Percentiles rank a stretch among this genome's conserved stretches.
Evolutionary conservation across 2,797 vertebrate genomes (phyloP).

Genomic region (Sebastes glaucus): DNA sequence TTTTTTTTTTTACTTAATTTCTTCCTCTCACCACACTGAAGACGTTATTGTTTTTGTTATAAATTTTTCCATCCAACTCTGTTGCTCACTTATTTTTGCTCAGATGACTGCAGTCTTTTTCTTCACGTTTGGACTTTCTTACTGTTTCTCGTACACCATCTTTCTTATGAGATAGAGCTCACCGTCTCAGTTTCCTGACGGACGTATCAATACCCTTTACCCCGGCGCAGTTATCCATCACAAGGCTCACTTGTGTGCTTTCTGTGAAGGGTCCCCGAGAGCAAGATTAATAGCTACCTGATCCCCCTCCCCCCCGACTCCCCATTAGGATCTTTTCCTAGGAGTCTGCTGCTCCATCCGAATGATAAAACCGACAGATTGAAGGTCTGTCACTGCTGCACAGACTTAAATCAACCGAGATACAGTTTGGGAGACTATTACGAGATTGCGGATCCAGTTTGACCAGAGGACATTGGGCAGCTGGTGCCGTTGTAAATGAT

Average conservation of each 20-base stretch:
- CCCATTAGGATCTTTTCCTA: slow-evolving; percentile 44
- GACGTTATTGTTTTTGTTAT: background rate
- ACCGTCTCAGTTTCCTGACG: slow-evolving; percentile 35
- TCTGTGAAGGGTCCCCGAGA: slow-evolving; percentile 56
- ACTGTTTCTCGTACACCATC: slow-evolving; percentile 9
- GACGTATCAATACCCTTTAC: slow-evolving; percentile 63
- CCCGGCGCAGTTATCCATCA: slow-evolving; percentile 56
- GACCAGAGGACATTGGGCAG: slow-evolving; percentile 66
- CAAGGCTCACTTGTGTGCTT: slow-evolving; percentile 16
- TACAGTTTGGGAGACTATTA: slow-evolving; percentile 60
- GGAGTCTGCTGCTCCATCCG: slow-evolving; percentile 30
- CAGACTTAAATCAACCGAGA: slow-evolving; percentile 64
- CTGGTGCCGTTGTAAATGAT: slow-evolving; percentile 66
- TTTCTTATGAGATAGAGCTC: slow-evolving; percentile 48
- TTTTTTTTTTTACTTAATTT: background rate
- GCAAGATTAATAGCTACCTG: slow-evolving; percentile 66
- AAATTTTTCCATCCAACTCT: background rate
- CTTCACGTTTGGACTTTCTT: background rate
- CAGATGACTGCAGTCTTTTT: background rate
- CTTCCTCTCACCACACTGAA: background rate
- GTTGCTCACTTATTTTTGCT: background rate
- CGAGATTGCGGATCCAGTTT: slow-evolving; percentile 57
- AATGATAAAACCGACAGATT: slow-evolving; percentile 68
- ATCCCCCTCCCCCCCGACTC: background rate
- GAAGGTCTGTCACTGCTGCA: slow-evolving; percentile 50